A percentile compares a stretch with the other conserved stretches of the same genome.
Conservation (phyloP, 2,113 vertebrate genomes). For the Thymallus thymallus region DNA sequence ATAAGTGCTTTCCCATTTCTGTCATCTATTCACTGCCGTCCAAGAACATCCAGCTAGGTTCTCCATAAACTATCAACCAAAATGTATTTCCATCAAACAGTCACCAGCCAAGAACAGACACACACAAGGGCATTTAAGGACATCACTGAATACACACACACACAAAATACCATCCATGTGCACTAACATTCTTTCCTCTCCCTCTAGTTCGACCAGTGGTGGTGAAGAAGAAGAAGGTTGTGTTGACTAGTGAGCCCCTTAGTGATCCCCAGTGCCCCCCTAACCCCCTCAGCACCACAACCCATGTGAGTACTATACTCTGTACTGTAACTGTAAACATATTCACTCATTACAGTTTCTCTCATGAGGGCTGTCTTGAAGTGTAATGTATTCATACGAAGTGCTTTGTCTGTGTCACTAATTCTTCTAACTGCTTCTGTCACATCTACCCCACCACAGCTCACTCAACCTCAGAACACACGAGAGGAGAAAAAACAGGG, state of each 20-base stretch:
- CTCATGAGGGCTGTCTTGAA: too few relatives aligned
- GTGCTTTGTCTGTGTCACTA: not conserved
- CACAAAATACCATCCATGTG: not conserved
- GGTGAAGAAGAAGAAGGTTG: constrained; percentile 84
- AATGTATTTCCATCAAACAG: constrained; percentile 51
- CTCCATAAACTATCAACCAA: constrained; percentile 60
- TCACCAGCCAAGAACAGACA: constrained; percentile 41
- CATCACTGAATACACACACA: not conserved
- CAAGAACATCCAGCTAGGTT: constrained; percentile 52
- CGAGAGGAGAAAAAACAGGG: constrained; percentile 46
- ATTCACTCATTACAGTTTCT: too few relatives aligned
- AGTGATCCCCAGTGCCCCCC: constrained; percentile 88
- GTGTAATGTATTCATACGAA: too few relatives aligned
- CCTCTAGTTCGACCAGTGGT: constrained; percentile 83
- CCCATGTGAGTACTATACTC: constrained; percentile 64
- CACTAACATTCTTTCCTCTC: constrained; percentile 43
- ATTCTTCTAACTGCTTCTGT: not conserved
- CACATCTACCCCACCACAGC: constrained; percentile 36
- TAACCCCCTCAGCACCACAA: constrained; percentile 83
- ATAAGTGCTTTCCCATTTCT: constrained; percentile 64
- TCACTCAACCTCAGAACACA: constrained; percentile 64
- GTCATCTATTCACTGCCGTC: constrained; percentile 42
- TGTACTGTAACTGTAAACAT: not conserved
- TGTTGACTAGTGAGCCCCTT: constrained; percentile 83
- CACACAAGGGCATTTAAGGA: constrained; percentile 39